These are phyloP conservation scores for Rhadina sibilatrix DNA, from an alignment of 2,113 vertebrate species.

Conservation along the genomic window DNA sequence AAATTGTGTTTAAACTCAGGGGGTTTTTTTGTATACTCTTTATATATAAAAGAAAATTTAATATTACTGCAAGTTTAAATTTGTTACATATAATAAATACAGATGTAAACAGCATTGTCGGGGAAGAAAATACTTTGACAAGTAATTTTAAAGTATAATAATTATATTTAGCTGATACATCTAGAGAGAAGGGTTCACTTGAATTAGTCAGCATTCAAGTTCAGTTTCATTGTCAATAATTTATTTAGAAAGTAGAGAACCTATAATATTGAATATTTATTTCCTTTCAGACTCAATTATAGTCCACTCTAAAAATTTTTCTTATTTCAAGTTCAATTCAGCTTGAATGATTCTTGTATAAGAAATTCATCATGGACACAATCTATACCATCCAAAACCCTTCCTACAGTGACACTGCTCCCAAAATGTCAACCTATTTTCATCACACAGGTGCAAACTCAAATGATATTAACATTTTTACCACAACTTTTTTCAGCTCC, in stretches of 20 bases:
- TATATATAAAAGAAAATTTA: not conserved
- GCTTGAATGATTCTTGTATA: not conserved
- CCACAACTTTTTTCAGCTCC: not conserved
- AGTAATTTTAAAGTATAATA: not conserved
- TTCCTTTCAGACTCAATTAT: not conserved
- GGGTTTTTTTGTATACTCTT: not conserved
- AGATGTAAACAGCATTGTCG: not conserved
- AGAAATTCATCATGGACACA: not conserved
- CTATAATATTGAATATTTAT: not conserved
- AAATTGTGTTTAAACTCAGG: constrained; percentile 6
- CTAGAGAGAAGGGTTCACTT: not conserved
- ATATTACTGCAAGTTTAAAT: not conserved
- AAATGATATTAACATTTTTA: not conserved
- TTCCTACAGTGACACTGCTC: not conserved
- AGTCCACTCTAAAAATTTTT: not conserved
- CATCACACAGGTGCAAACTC: not conserved
- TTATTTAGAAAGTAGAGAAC: not conserved
- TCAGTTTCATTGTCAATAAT: not conserved
- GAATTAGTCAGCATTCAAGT: not conserved
- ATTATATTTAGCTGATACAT: not conserved
- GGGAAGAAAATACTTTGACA: not conserved
- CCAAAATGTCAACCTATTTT: not conserved
- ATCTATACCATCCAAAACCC: not conserved
- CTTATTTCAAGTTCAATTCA: not conserved
- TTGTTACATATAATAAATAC: not conserved